Percentiles rank a stretch among this genome's conserved stretches.
These are phyloP conservation scores for Thalassaphorura encarpata DNA, from an alignment of 1,140 invertebrate genomes.

Conservation along the genomic window DNA sequence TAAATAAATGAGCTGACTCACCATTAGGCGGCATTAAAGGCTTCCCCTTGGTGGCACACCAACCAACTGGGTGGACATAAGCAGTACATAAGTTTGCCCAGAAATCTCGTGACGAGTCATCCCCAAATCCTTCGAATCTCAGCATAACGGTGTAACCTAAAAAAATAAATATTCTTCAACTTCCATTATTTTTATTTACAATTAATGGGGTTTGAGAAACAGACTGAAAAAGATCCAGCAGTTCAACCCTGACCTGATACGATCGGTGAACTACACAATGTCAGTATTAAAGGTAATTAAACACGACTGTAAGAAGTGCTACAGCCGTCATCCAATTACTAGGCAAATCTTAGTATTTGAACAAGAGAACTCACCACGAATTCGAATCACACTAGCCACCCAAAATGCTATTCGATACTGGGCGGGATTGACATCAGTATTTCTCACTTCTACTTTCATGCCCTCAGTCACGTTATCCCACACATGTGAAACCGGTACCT, in stretches of 20 bases:
- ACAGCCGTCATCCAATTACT: no score
- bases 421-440: constrained; percentile 63
- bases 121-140: constrained; percentile 87
- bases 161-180: constrained; percentile 3
- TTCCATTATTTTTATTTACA: constrained; percentile 4
- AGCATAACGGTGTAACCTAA: constrained; percentile 80
- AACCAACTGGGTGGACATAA: constrained; percentile 88
- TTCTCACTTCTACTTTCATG: constrained; percentile 93
- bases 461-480: constrained; percentile 88
- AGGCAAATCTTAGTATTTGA: no score
- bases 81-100: constrained; percentile 91
- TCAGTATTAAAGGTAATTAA: no score
- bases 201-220: no score
- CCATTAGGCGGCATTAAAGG: constrained; percentile 84
- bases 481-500: constrained; percentile 77
- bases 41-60: constrained; percentile 91
- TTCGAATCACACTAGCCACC: constrained; percentile 84
- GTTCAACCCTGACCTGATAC: no score
- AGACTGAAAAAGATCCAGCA: no score
- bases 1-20: constrained; percentile 36
- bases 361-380: constrained; percentile 55
- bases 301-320: no score
- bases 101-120: constrained; percentile 78
- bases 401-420: constrained; percentile 72
- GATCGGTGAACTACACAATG: no score